Evolutionary conservation across 2,113 vertebrate genomes (phyloP), one percentile per base, ranked within the genome.

Genomic region (Callopanchax toddi): DNA sequence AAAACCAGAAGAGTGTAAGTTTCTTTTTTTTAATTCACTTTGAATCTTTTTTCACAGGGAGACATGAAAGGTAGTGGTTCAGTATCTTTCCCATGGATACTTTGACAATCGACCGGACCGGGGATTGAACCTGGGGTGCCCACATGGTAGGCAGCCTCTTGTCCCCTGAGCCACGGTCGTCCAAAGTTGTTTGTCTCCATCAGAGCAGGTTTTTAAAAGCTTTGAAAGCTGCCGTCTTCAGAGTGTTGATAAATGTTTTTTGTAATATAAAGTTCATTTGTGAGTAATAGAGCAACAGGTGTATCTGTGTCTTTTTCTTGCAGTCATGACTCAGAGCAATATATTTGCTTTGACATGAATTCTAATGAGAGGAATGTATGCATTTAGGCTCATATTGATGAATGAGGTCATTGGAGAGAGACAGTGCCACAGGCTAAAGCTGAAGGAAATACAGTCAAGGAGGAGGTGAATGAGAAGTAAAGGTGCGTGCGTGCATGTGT

Each of bases 371-470:
- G 20, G 62, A 74, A 86, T 77, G 50, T 77, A 58, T 79, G 76
- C 74, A 71, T 81, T 76, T 71, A 64, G 43, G 48, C 70, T 78
- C 43, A 71, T 74, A 80, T 80, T 84, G 79, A 81, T 79, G 76
- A 70, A 60, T 78, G 64, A 83, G 81, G 77, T 69, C 73, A 77
- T 46, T 73, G 53, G 67, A 78, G 64, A 77, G 44, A 37, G 52
- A 77, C 74, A 84, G 67, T 22, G 74, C 82, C 71, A 89, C 81
- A 84, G 74, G 83, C 78, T 82, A 75, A 84, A 82, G 74, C 72
- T 80, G 74, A 77, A 71, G 18, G 70, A 81, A 71, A 78, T 65
- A 46, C 39, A 81, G 60, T 67, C 37, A 45, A 58, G 50, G 36
- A 81, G 60, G 64, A 68, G 62, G 53, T 67, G 76, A 78, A 77